These are phyloP conservation scores for Drosophila kokeensis DNA, from an alignment of 2,888 invertebrate species.

Conservation along the genomic window DNA sequence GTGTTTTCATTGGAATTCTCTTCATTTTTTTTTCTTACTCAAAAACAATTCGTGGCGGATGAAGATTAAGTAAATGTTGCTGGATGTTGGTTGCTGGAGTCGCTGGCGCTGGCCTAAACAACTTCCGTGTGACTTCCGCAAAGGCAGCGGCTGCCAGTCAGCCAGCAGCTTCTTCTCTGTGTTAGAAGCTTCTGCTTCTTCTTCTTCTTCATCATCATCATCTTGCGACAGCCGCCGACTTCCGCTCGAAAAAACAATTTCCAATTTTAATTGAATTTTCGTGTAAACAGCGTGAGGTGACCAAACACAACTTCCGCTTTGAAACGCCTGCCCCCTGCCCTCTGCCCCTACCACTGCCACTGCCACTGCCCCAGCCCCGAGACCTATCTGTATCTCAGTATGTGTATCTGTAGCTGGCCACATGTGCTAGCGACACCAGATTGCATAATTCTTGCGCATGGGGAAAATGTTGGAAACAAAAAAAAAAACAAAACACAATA, in stretches of 20 bases:
- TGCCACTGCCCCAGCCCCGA: not conserved
- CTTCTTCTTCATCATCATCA: constrained; percentile 1
- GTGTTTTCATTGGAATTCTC: constrained; percentile 66
- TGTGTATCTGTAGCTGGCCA: constrained; percentile 51
- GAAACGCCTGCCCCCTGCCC: not conserved
- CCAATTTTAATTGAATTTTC: constrained; percentile 77
- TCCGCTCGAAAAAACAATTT: constrained; percentile 59
- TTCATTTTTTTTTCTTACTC: not conserved
- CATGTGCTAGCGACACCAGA: constrained; percentile 69
- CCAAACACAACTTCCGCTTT: constrained; percentile 60
- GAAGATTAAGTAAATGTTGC: constrained; percentile 52
- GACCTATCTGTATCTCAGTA: constrained; percentile 1
- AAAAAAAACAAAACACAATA: constrained; percentile 12
- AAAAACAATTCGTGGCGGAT: constrained; percentile 41
- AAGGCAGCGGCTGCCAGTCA: constrained; percentile 10
- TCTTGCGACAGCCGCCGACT: constrained; percentile 43
- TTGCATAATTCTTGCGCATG: constrained; percentile 68
- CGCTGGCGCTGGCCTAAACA: constrained; percentile 66
- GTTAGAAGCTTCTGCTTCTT: constrained; percentile 35
- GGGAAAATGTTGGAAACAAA: constrained; percentile 25
- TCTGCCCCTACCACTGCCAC: not conserved
- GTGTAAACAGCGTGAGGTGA: constrained; percentile 69
- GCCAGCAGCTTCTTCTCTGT: constrained; percentile 14
- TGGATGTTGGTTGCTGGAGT: constrained; percentile 14
- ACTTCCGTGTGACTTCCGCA: constrained; percentile 80